A percentile compares a stretch with the other conserved stretches of the same genome.
phyloP scores from a whole-genome alignment of 2,888 invertebrate genomes.

The Rapana venosa region DNA sequence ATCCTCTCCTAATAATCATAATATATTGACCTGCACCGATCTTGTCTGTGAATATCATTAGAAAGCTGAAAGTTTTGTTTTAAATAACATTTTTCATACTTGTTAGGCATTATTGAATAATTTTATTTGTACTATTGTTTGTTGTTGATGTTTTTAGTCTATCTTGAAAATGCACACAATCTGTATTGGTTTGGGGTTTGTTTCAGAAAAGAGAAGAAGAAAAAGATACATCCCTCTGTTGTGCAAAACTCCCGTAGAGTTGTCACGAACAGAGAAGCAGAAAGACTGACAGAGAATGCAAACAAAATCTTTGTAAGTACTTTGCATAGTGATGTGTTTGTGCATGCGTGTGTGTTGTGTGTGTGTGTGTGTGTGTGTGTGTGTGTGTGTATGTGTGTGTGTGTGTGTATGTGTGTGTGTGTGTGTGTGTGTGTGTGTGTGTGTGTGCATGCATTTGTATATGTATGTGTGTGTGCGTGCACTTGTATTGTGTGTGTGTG shows the following conservation, averaged over 20 bases:
- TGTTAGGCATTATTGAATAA: no score
- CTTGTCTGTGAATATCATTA: no score
- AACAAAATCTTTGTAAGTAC: conserved; percentile 65
- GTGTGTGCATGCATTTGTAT: neutral
- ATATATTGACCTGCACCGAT: no score
- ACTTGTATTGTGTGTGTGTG: neutral
- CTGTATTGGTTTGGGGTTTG: neutral
- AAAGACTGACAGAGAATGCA: conserved; percentile 61
- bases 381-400: neutral
- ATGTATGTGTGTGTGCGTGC: neutral
- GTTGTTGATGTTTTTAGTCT: neutral
- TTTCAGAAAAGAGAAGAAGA: conserved; percentile 38
- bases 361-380: neutral
- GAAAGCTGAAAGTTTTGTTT: no score
- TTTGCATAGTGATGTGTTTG: neutral
- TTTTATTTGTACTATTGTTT: neutral
- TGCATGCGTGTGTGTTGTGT: neutral
- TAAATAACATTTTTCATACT: no score
- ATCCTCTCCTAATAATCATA: no score
- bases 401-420: neutral
- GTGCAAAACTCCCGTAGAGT: conserved; percentile 58
- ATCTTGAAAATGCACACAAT: no score
- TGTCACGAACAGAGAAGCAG: conserved; percentile 61
- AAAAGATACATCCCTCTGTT: conserved; percentile 55
- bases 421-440: neutral